phyloP scores from a whole-genome alignment of 2,797 vertebrate genomes.

The Parambassis ranga region DNA sequence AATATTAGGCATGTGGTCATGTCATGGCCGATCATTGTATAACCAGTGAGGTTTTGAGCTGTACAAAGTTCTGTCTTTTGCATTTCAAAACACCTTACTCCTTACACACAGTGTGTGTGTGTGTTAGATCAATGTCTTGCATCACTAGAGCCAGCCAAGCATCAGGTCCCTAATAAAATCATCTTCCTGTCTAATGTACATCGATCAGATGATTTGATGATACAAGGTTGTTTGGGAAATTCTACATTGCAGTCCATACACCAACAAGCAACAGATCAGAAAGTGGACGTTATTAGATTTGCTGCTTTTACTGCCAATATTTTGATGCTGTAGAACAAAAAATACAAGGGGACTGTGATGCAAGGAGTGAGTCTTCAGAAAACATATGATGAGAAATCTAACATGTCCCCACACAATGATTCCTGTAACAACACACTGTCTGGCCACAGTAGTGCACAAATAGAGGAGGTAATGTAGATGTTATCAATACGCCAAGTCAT shows the following conservation, averaged over 20 bases:
- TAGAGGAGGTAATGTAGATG: no score
- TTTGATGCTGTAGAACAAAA: not conserved
- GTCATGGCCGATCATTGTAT: no score
- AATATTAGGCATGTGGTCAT: no score
- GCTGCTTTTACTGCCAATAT: not conserved
- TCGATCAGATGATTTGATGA: slow-evolving; percentile 46
- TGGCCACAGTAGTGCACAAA: no score
- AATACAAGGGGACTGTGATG: not conserved
- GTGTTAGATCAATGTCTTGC: slow-evolving; percentile 14
- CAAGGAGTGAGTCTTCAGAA: not conserved
- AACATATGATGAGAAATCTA: not conserved
- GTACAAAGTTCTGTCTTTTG: not conserved
- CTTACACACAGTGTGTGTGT: not conserved
- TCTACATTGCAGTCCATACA: slow-evolving; percentile 26
- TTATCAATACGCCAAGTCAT: no score
- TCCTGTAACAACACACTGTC: no score
- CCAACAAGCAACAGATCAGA: slow-evolving; percentile 11
- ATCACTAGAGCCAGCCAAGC: not conserved
- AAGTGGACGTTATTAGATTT: slow-evolving; percentile 44
- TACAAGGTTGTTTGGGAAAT: slow-evolving; percentile 47
- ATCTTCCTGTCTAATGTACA: slow-evolving; percentile 19
- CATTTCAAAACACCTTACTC: not conserved
- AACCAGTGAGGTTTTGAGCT: no score
- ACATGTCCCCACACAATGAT: no score
- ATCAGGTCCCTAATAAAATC: slow-evolving; percentile 7